Evolutionary conservation across 2,888 invertebrate genomes (phyloP).

Genomic region (Drosophila anomelani): DNA sequence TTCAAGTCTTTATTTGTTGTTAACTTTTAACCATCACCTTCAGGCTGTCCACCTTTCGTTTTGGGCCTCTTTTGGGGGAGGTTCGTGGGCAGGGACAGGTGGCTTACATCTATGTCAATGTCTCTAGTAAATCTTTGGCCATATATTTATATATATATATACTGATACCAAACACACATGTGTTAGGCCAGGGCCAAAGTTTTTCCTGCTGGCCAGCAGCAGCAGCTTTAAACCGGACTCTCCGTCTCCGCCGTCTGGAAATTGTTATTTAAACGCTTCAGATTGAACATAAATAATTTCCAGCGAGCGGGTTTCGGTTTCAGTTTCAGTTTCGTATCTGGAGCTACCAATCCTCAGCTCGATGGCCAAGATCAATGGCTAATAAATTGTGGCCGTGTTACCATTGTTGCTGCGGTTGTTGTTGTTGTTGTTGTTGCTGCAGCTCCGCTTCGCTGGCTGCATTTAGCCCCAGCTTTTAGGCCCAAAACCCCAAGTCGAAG

Average conservation of each 20-base stretch:
- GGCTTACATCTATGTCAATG: slow-evolving; percentile 41
- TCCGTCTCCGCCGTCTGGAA: slow-evolving; percentile 24
- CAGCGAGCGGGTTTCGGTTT: slow-evolving; percentile 18
- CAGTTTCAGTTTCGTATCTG: slow-evolving; percentile 24
- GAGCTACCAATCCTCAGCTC: slow-evolving; percentile 38
- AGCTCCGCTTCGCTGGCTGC: slow-evolving; percentile 10
- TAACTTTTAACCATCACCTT: not conserved
- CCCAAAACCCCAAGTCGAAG: slow-evolving; percentile 13
- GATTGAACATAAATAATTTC: slow-evolving; percentile 38
- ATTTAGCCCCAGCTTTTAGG: slow-evolving; percentile 22
- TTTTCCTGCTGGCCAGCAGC: slow-evolving; percentile 41
- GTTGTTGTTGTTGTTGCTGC: not conserved
- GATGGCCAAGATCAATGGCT: slow-evolving; percentile 75
- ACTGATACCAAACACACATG: slow-evolving; percentile 23
- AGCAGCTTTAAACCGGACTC: slow-evolving; percentile 39
- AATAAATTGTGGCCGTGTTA: slow-evolving; percentile 50
- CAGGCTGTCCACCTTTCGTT: too few species aligned
- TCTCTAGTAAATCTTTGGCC: slow-evolving; percentile 10
- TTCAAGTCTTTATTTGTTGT: not conserved
- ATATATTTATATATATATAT: slow-evolving; percentile 2
- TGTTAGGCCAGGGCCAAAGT: slow-evolving; percentile 38
- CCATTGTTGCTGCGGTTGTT: slow-evolving; percentile 6
- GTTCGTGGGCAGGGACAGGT: slow-evolving; percentile 5
- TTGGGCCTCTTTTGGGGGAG: not conserved
- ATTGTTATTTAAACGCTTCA: slow-evolving; percentile 39